phyloP scores from a whole-genome alignment of 1,140 invertebrate species.

The Babylonia areolata region DNA sequence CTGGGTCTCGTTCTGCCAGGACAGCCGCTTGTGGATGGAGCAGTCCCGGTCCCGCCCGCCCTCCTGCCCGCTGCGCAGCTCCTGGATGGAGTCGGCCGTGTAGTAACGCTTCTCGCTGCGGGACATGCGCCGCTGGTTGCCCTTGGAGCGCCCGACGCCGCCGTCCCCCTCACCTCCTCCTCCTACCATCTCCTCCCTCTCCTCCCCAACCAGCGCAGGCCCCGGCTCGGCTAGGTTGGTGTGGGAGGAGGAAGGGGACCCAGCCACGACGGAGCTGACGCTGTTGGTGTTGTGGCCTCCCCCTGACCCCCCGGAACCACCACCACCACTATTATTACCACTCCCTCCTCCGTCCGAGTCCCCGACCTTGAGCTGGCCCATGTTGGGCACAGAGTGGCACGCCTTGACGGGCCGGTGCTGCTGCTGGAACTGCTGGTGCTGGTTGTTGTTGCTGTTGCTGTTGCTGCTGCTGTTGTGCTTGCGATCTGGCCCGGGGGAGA shows the following conservation, averaged over 20 bases:
- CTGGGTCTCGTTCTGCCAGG: slow-evolving; percentile 79
- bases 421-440: too few species aligned
- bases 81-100: slow-evolving; percentile 83
- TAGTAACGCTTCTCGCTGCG: slow-evolving; percentile 80
- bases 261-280: not conserved
- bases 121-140: slow-evolving; percentile 76
- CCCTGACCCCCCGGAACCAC: too few species aligned
- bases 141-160: slow-evolving; percentile 44
- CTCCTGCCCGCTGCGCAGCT: slow-evolving; percentile 78
- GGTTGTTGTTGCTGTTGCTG: too few species aligned
- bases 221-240: slow-evolving; percentile 43
- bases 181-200: too few species aligned
- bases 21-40: slow-evolving; percentile 82
- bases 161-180: slow-evolving; percentile 44
- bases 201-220: slow-evolving; percentile 58
- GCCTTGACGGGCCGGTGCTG: slow-evolving; percentile 40
- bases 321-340: too few species aligned
- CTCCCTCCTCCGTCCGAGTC: not conserved
- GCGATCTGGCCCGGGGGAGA: slow-evolving; percentile 13
- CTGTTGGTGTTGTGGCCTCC: not conserved
- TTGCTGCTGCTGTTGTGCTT: too few species aligned
- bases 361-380: not conserved
- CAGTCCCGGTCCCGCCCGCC: slow-evolving; percentile 76
- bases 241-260: slow-evolving; percentile 39
- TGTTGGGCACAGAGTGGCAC: slow-evolving; percentile 47